Evolutionary conservation across 2,888 invertebrate genomes (phyloP), one percentile per base, ranked within the genome.

Genomic region (Seira musarum): DNA sequence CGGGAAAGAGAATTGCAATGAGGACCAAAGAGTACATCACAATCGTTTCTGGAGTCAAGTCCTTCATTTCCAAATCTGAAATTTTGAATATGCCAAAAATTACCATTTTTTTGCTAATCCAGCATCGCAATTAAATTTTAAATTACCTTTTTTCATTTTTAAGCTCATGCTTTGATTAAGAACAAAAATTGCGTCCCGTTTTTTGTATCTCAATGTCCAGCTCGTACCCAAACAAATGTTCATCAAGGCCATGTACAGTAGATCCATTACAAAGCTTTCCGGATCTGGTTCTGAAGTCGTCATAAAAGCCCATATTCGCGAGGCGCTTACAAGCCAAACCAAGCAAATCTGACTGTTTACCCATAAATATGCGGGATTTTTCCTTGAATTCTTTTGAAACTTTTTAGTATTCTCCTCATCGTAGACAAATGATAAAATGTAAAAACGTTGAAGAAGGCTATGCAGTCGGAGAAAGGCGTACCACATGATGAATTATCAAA

Each of bases 401-500:
- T 25, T 24, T 6, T 17, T 17, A 15, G 8, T 71, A 0, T n/a
- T 17, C 2, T 2, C 19, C 6, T 70, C 60, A 15, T 70, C 57
- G 3, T 25, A 30, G 30, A 73, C 64, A 1, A n/a, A n/a, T n/a
- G n/a, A 13, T 8, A 73, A 53, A 8, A n/a, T 2, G 24, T 65
- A 65, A 3, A 25, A 6, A 0, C 53, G 49, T 21, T 73, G 72
- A 15, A 73, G 13, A 19, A 53, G n/a, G 15, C 24, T 6, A 21
- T 65, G 64, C 13, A 73, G 49, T 53, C 65, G 64, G 2, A 73
- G 15, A 19, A 73, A 73, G 0, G 72, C 72, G 30, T 53, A 65
- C 72, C 72, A 73, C 72, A 73, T 73, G 25, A 2, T 70, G 61
- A n/a, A n/a, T n/a, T n/a, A n/a, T n/a, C n/a, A n/a, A n/a, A n/a